Evolutionary conservation across 2,797 vertebrate genomes (phyloP).

Genomic region (Phoeniculus purpureus): DNA sequence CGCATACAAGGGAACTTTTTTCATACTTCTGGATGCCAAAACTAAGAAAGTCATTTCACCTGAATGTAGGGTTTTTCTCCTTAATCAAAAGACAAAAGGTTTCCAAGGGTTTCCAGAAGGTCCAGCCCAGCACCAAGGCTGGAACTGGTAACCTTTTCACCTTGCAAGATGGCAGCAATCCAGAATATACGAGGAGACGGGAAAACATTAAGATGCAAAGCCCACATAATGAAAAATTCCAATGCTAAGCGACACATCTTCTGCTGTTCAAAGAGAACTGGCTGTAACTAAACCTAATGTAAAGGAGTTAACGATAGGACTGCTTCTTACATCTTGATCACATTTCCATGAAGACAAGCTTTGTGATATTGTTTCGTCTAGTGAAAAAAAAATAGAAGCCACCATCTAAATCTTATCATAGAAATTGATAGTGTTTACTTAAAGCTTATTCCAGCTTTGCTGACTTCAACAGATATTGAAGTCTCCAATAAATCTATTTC

Average conservation of each 20-base stretch:
- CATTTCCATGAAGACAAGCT: conserved; percentile 54
- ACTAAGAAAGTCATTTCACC: conserved; percentile 59
- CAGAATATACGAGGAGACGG: conserved; percentile 23
- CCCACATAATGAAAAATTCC: conserved; percentile 54
- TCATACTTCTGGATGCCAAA: conserved; percentile 60
- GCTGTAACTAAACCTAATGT: conserved; percentile 14
- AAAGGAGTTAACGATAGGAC: not conserved
- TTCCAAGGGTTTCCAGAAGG: conserved; percentile 28
- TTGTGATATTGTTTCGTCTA: conserved; percentile 46
- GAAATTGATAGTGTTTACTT: conserved; percentile 72
- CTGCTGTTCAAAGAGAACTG: conserved; percentile 11
- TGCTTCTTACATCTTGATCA: conserved; percentile 38
- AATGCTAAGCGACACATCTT: not conserved
- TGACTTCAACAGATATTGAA: conserved; percentile 70
- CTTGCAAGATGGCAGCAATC: conserved; percentile 50
- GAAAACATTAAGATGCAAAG: conserved; percentile 55
- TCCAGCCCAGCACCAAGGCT: not conserved
- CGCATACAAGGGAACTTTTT: conserved; percentile 61
- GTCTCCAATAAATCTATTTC: conserved; percentile 69
- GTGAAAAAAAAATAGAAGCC: conserved; percentile 22
- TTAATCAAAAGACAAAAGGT: conserved; percentile 28
- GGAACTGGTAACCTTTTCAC: conserved; percentile 51
- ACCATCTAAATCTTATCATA: conserved; percentile 70
- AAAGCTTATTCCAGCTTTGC: conserved; percentile 64
- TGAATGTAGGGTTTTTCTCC: not conserved